Evolutionary conservation across 2,888 invertebrate genomes (phyloP).

Genomic region (Lycocerus yunnanus): DNA sequence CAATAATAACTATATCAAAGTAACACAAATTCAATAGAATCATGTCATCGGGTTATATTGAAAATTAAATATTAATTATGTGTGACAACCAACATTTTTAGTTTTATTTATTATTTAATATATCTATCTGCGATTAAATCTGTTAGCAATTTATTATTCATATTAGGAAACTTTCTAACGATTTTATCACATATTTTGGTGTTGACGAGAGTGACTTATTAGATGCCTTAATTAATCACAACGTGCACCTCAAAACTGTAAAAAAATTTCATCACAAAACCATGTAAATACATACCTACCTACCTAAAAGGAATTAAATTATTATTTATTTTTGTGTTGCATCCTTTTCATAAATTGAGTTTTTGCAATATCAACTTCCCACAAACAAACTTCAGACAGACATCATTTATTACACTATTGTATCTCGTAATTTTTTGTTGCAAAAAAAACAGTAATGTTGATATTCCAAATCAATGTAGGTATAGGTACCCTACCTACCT

Average conservation of each 20-base stretch:
- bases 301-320: neutral
- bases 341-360: neutral
- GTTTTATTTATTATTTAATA: conserved; percentile 4
- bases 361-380: neutral
- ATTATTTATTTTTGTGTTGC: neutral
- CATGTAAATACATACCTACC: neutral
- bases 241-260: neutral
- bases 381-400: neutral
- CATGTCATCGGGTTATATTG: conserved; percentile 4
- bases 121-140: neutral
- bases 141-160: conserved; percentile 1
- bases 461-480: neutral
- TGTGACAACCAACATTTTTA: conserved; percentile 2
- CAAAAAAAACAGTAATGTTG: neutral
- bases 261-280: neutral
- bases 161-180: conserved; percentile 1
- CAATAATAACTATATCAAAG: conserved; percentile 28
- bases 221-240: neutral
- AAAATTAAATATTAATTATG: conserved; percentile 1
- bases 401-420: neutral
- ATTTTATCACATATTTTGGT: neutral
- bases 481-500: too few species aligned
- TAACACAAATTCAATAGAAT: conserved; percentile 5
- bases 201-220: neutral
- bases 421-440: neutral